A percentile compares a stretch with the other conserved stretches of the same genome.
These are phyloP conservation scores for Neopipo cinnamomea DNA, from an alignment of 2,113 vertebrate species.

Conservation along the genomic window DNA sequence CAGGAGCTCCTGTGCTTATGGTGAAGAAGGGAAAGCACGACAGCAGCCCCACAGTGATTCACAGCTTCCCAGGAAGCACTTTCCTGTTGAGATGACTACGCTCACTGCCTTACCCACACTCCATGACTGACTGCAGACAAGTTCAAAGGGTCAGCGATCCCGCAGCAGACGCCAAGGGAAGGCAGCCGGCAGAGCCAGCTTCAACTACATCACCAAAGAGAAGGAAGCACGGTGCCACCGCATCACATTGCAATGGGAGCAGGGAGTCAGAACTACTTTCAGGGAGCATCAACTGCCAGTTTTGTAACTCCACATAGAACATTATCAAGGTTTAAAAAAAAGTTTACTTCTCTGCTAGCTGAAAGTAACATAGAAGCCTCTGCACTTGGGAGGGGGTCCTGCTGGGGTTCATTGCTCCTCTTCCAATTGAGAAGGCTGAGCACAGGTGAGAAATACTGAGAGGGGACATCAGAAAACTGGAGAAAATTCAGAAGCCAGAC, in stretches of 20 bases:
- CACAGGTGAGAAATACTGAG: not conserved
- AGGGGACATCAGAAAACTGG: not conserved
- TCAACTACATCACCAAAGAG: not conserved
- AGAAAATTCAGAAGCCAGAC: not conserved
- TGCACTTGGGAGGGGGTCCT: not conserved
- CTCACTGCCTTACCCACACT: not conserved
- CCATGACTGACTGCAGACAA: not conserved
- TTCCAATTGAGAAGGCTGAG: not conserved
- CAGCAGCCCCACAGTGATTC: not conserved
- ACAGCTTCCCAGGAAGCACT: not conserved
- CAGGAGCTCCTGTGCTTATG: not conserved
- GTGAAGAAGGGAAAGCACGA: not conserved
- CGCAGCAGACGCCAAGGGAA: accelerated
- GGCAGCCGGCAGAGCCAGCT: accelerated
- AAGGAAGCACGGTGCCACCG: accelerated
- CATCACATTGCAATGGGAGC: accelerated
- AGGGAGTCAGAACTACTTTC: not conserved
- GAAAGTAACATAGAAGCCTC: not conserved
- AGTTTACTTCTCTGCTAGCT: not conserved
- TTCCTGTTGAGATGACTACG: not conserved
- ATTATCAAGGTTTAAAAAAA: not conserved
- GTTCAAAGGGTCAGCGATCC: not conserved
- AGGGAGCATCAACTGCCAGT: not conserved
- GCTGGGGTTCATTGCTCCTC: not conserved
- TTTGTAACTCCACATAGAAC: not conserved